These are phyloP conservation scores for Parnassius mnemosyne DNA, from an alignment of 2,888 invertebrate species.

Conservation along the genomic window DNA sequence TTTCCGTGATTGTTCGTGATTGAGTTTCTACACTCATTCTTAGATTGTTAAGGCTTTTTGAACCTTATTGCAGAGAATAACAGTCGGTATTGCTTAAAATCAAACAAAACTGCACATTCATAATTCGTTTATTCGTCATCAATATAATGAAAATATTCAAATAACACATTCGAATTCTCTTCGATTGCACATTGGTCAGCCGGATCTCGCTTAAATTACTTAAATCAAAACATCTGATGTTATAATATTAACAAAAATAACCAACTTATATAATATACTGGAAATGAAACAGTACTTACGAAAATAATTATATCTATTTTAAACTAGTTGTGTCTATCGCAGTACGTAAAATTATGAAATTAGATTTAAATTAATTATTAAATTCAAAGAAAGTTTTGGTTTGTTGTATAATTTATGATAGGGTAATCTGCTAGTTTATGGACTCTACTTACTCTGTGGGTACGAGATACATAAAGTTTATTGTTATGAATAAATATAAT, in stretches of 20 bases:
- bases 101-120: constrained; percentile 62
- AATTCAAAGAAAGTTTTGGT: no score
- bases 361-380: background rate
- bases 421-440: no score
- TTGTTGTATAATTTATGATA: no score
- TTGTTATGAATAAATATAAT: no score
- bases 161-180: constrained; percentile 53
- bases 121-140: constrained; percentile 70
- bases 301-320: constrained; percentile 15
- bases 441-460: no score
- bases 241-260: constrained; percentile 6
- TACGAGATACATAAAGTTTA: no score
- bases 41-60: no score
- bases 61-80: no score
- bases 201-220: constrained; percentile 33
- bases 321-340: background rate
- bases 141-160: constrained; percentile 45
- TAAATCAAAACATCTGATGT: constrained; percentile 13
- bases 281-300: constrained; percentile 20
- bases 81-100: constrained; percentile 25
- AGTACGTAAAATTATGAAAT: background rate
- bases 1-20: no score
- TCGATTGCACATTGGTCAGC: constrained; percentile 46
- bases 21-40: no score
- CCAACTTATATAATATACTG: constrained; percentile 19